These are phyloP conservation scores for Mactromeris polynyma DNA, from an alignment of 2,888 invertebrate species.

Conservation along the genomic window DNA sequence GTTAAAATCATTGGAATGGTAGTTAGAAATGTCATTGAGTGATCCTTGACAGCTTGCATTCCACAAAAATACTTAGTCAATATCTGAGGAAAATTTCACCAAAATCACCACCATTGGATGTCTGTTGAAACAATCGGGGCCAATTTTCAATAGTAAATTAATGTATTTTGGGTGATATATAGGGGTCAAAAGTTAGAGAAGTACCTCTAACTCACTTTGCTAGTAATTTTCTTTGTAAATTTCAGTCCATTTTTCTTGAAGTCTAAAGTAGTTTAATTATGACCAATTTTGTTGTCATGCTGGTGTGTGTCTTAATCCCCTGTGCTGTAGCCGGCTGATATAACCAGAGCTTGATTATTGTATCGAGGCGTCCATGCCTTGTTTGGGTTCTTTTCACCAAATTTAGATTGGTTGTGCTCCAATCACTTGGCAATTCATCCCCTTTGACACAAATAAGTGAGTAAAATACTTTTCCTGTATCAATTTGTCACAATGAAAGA, in stretches of 20 bases:
- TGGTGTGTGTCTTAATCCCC: background rate
- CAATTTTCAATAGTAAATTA: conserved; percentile 6
- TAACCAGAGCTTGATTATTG: background rate
- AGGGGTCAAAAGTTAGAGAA: background rate
- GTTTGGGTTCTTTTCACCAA: background rate
- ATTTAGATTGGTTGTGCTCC: background rate
- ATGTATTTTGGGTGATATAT: background rate
- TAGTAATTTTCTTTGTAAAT: background rate
- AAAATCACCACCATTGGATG: background rate
- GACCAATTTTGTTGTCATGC: conserved; percentile 9
- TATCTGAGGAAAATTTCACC: conserved; percentile 4
- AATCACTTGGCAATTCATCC: conserved; percentile 26
- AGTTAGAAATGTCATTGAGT: conserved; percentile 18
- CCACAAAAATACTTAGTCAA: background rate
- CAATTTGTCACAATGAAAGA: conserved; percentile 31
- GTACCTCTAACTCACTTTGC: background rate
- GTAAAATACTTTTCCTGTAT: conserved; percentile 25
- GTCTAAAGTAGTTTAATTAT: background rate
- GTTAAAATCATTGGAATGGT: conserved; percentile 16
- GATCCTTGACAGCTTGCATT: conserved; percentile 17
- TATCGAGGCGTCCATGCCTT: background rate
- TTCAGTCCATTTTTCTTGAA: background rate
- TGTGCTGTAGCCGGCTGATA: background rate
- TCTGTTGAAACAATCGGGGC: conserved; percentile 6
- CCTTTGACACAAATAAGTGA: conserved; percentile 37